Evolutionary conservation across 2,113 vertebrate species (phyloP).

Genomic region (Gymnogyps californianus): DNA sequence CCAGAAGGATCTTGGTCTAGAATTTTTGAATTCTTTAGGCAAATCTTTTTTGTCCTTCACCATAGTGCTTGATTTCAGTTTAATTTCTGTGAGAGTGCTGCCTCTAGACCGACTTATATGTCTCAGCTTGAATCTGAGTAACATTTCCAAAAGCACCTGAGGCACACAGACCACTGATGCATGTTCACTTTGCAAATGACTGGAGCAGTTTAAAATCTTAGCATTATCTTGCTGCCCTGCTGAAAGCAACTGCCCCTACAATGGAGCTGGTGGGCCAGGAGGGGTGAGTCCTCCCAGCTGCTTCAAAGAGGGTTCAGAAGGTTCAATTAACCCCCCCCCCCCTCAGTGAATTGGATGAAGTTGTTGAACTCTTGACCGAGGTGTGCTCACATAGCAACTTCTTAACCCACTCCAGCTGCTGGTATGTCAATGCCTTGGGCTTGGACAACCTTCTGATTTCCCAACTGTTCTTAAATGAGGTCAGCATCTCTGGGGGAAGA

Average conservation of each 20-base stretch:
- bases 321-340: not conserved
- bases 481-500: not conserved
- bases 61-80: not conserved
- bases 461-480: not conserved
- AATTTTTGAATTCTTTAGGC: not conserved
- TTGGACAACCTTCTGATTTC: not conserved
- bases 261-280: not conserved
- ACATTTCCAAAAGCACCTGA: not conserved
- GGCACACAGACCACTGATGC: not conserved
- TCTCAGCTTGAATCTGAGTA: not conserved
- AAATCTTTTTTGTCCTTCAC: not conserved
- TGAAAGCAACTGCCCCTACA: not conserved
- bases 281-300: not conserved
- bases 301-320: not conserved
- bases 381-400: not conserved
- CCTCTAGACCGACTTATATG: not conserved
- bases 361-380: not conserved
- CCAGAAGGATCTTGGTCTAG: not conserved
- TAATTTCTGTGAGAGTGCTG: not conserved
- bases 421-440: not conserved
- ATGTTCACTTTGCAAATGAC: not conserved
- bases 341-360: not conserved
- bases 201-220: not conserved
- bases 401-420: not conserved
- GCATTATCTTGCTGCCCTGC: not conserved